Evolutionary conservation across 2,113 vertebrate species (phyloP).

Genomic region (Okapia johnstoni): DNA sequence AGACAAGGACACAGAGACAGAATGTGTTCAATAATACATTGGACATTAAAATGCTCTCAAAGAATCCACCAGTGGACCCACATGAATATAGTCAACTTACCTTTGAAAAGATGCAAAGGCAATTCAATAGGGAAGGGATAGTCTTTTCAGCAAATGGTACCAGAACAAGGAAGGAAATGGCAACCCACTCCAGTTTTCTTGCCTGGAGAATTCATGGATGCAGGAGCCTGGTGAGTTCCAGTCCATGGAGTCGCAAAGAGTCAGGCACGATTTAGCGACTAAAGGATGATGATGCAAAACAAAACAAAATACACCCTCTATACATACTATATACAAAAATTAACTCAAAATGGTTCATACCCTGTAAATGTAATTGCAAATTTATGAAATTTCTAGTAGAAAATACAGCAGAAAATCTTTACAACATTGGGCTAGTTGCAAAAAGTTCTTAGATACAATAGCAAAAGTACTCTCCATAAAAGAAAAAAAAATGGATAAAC

Average conservation of each 20-base stretch:
- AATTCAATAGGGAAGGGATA: neutral
- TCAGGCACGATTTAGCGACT: fast-evolving
- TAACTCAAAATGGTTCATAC: neutral
- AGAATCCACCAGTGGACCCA: neutral
- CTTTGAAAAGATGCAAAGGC: neutral
- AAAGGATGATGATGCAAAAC: fast-evolving
- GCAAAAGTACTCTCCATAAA: neutral
- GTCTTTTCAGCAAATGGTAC: neutral
- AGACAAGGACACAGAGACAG: neutral
- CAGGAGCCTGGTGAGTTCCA: neutral
- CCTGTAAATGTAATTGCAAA: neutral
- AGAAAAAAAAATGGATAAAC: neutral
- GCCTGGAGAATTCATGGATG: neutral
- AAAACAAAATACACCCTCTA: neutral
- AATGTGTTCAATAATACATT: neutral
- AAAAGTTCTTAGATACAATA: neutral
- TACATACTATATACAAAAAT: neutral
- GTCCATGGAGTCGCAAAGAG: neutral
- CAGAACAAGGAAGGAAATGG: neutral
- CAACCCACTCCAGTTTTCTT: neutral
- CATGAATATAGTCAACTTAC: neutral
- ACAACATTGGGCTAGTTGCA: neutral
- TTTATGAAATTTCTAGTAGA: neutral
- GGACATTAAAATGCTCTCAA: neutral
- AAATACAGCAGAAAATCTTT: neutral